phyloP scores from a whole-genome alignment of 1,140 invertebrate genomes.

The Aricia agestis region DNA sequence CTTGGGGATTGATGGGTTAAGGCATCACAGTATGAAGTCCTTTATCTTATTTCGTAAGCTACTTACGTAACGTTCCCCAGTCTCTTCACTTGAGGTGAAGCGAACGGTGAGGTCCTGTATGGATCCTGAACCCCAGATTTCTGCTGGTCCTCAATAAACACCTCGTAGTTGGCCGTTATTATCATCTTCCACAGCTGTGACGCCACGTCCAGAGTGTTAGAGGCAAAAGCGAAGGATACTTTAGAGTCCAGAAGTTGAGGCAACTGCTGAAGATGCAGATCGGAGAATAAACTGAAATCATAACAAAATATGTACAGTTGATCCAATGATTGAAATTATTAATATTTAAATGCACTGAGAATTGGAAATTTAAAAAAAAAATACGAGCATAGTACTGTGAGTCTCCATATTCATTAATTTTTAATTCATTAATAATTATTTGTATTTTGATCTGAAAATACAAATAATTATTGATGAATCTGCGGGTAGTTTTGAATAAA shows the following conservation, averaged over 20 bases:
- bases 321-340: no score
- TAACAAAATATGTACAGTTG: neutral
- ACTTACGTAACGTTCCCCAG: constrained; percentile 46
- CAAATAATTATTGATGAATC: no score
- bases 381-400: no score
- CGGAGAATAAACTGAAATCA: constrained; percentile 39
- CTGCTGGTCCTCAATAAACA: constrained; percentile 18
- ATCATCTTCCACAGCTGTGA: constrained; percentile 44
- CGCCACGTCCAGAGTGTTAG: constrained; percentile 39
- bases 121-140: constrained; percentile 25
- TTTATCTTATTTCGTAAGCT: no score
- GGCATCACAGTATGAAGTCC: no score
- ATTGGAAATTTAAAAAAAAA: no score
- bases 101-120: constrained; percentile 43
- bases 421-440: no score
- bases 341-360: no score
- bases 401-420: no score
- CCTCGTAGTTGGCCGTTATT: constrained; percentile 35
- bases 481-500: no score
- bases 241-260: constrained; percentile 38
- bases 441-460: no score
- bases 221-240: constrained; percentile 39
- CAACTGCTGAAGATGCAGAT: constrained; percentile 36
- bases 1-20: no score
- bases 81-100: constrained; percentile 41